Evolutionary conservation across 2,797 vertebrate species (phyloP).

Genomic region (Phoeniculus purpureus): DNA sequence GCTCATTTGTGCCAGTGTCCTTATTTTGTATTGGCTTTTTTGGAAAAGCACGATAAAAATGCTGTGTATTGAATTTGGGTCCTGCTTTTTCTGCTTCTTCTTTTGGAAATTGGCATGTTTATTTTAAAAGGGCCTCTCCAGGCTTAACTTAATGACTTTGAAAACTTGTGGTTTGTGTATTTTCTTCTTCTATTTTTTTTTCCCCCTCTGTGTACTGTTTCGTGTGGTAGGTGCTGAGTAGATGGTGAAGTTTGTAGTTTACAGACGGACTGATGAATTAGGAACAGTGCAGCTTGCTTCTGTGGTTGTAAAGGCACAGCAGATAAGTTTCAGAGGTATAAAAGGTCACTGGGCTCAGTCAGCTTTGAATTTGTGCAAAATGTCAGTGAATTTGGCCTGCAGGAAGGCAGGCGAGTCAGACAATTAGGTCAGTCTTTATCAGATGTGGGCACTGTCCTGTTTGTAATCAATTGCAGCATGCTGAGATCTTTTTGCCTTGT

Average conservation of each 20-base stretch:
- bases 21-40: slow-evolving; percentile 26
- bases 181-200: not conserved
- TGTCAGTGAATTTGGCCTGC: slow-evolving; percentile 22
- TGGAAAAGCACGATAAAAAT: slow-evolving; percentile 45
- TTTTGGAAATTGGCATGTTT: slow-evolving; percentile 40
- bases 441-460: not conserved
- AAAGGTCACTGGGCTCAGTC: slow-evolving; percentile 21
- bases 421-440: not conserved
- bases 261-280: not conserved
- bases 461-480: not conserved
- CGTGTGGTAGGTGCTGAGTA: not conserved
- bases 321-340: slow-evolving; percentile 5
- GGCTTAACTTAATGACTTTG: not conserved
- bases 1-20: not conserved
- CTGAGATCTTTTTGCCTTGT: slow-evolving; percentile 1
- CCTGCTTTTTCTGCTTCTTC: slow-evolving; percentile 25
- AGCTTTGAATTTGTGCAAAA: slow-evolving; percentile 39
- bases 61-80: slow-evolving; percentile 15
- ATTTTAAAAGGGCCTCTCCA: not conserved
- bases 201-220: not conserved
- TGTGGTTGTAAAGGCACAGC: not conserved
- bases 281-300: not conserved
- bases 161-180: not conserved
- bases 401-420: not conserved
- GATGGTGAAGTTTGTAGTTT: not conserved